Evolutionary conservation across 2,113 vertebrate genomes (phyloP).

Genomic region (Neomonachus schauinslandi): DNA sequence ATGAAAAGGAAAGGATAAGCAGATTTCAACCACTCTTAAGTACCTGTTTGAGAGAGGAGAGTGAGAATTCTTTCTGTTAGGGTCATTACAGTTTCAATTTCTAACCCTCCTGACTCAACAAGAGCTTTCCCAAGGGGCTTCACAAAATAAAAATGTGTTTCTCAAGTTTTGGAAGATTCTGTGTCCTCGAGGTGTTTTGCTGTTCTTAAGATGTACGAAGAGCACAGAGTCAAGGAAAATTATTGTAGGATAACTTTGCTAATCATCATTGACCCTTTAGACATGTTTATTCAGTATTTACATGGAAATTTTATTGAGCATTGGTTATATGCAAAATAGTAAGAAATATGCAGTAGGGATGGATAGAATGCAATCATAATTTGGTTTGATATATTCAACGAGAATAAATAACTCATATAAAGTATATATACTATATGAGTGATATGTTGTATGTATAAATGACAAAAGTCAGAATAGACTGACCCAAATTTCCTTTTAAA

Average conservation of each 20-base stretch:
- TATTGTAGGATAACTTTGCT: not conserved
- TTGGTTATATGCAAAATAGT: not conserved
- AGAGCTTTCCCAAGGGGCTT: conserved; percentile 53
- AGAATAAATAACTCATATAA: not conserved
- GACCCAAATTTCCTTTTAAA: not conserved
- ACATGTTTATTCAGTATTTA: not conserved
- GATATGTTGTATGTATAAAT: not conserved
- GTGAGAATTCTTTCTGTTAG: conserved; percentile 55
- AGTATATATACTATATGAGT: not conserved
- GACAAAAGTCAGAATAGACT: not conserved
- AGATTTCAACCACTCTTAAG: not conserved
- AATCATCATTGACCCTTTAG: not conserved
- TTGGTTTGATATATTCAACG: not conserved
- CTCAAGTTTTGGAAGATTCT: conserved; percentile 13
- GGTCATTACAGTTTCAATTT: conserved; percentile 44
- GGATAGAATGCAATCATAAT: not conserved
- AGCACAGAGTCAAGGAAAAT: not conserved
- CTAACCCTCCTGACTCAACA: conserved; percentile 28
- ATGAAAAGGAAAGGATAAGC: conserved; percentile 24
- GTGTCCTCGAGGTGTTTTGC: conserved; percentile 22
- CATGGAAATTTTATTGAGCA: not conserved
- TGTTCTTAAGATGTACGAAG: not conserved
- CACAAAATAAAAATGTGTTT: conserved; percentile 56
- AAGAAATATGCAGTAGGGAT: not conserved
- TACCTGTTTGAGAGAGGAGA: conserved; percentile 10